A percentile compares a stretch with the other conserved stretches of the same genome.
Evolutionary conservation across 2,797 vertebrate species (phyloP).

Genomic region (Salarias fasciatus): DNA sequence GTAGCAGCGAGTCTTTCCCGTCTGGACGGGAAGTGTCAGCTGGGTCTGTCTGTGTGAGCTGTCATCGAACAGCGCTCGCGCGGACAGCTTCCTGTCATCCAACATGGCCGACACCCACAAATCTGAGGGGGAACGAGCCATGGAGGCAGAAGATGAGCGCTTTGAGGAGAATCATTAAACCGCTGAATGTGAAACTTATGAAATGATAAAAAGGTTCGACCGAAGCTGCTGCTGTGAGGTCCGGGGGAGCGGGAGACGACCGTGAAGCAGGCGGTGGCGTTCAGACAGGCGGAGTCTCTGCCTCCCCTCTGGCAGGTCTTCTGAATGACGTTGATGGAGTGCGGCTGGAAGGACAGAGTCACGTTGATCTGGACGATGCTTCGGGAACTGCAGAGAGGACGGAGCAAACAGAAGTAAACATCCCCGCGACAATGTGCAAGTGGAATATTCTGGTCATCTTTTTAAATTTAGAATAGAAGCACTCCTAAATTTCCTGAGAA

Average conservation of each 20-base stretch:
- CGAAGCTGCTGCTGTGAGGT: conserved; percentile 78
- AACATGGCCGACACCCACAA: conserved; percentile 84
- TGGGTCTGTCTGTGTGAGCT: conserved; percentile 85
- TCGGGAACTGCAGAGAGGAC: conserved; percentile 79
- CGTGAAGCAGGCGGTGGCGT: conserved; percentile 86
- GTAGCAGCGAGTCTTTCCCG: conserved; percentile 83
- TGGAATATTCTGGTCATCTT: no score
- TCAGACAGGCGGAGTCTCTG: conserved; percentile 88
- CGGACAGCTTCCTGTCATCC: conserved; percentile 88
- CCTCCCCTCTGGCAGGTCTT: conserved; percentile 86
- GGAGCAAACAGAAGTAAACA: no score
- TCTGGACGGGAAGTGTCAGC: conserved; percentile 71
- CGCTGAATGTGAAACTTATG: not conserved
- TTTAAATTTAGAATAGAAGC: no score
- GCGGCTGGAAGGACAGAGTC: conserved; percentile 84
- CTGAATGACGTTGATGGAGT: conserved; percentile 90
- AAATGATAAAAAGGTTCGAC: conserved; percentile 68
- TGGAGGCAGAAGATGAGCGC: no score
- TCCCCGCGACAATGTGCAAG: no score
- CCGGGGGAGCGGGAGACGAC: conserved; percentile 84
- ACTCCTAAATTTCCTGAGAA: no score
- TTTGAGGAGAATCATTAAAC: no score
- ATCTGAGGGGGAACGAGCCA: conserved; percentile 68
- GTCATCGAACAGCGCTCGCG: conserved; percentile 89
- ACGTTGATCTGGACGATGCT: conserved; percentile 88